Percentiles rank a stretch among this genome's conserved stretches.
These are phyloP conservation scores for Neosilurus mollespiculum DNA, from an alignment of 2,797 vertebrate genomes.

Conservation along the genomic window DNA sequence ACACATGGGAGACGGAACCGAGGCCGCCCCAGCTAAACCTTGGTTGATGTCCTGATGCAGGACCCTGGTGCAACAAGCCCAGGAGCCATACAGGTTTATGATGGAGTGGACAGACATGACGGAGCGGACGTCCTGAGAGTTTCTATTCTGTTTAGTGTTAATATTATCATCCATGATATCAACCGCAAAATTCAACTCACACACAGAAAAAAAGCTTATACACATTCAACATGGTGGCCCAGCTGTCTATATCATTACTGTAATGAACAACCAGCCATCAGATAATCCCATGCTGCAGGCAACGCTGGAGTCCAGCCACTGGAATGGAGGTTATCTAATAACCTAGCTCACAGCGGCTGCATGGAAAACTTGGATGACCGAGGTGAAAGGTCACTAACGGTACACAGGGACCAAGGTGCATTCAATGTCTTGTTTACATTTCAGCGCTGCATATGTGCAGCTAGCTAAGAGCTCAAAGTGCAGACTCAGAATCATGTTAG, in stretches of 20 bases:
- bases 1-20: no score
- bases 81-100: no score
- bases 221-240: constrained; percentile 35
- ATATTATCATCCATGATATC: not conserved
- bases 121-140: no score
- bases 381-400: not conserved
- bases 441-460: not conserved
- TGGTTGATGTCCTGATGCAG: no score
- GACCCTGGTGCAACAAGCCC: no score
- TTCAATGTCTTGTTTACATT: not conserved
- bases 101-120: no score
- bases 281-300: constrained; percentile 44
- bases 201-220: constrained; percentile 48
- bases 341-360: not conserved
- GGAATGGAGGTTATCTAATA: constrained; percentile 14
- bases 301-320: not conserved
- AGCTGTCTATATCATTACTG: constrained; percentile 63
- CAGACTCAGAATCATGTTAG: not conserved
- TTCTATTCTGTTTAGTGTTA: not conserved
- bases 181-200: constrained; percentile 57
- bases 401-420: not conserved
- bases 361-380: not conserved
- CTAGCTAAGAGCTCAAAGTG: not conserved
- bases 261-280: constrained; percentile 64
- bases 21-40: no score